Conservation (phyloP, 1,140 invertebrate species). For the Ceratitis capitata region DNA sequence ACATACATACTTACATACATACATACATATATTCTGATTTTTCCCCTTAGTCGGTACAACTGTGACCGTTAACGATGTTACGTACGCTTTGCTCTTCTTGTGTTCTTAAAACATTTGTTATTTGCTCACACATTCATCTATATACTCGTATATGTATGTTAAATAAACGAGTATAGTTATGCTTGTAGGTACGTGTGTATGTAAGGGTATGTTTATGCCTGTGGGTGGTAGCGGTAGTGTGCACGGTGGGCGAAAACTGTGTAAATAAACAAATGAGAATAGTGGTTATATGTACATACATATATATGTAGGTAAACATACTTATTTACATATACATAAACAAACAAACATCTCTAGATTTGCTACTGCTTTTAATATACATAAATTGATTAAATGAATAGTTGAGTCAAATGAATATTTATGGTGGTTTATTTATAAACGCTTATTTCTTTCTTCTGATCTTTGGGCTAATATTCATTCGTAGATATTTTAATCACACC, state of each 20-base stretch:
- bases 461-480: too few relatives aligned
- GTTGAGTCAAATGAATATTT: not conserved
- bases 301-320: not conserved
- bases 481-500: too few relatives aligned
- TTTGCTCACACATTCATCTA: not conserved
- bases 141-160: too few relatives aligned
- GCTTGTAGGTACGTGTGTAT: not conserved
- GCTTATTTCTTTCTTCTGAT: too few relatives aligned
- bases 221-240: not conserved
- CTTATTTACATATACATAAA: too few relatives aligned
- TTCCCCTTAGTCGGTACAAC: conserved; percentile 1
- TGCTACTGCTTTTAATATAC: not conserved
- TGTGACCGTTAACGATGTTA: conserved; percentile 20
- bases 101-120: not conserved
- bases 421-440: too few relatives aligned
- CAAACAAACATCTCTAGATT: not conserved
- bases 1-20: not conserved
- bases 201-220: not conserved
- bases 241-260: not conserved
- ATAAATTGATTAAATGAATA: not conserved
- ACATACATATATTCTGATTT: conserved; percentile 3
- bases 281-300: not conserved
- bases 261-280: too few relatives aligned
- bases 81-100: not conserved
- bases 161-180: not conserved